phyloP scores from a whole-genome alignment of 2,888 invertebrate species.

The Microctonus brassicae region DNA sequence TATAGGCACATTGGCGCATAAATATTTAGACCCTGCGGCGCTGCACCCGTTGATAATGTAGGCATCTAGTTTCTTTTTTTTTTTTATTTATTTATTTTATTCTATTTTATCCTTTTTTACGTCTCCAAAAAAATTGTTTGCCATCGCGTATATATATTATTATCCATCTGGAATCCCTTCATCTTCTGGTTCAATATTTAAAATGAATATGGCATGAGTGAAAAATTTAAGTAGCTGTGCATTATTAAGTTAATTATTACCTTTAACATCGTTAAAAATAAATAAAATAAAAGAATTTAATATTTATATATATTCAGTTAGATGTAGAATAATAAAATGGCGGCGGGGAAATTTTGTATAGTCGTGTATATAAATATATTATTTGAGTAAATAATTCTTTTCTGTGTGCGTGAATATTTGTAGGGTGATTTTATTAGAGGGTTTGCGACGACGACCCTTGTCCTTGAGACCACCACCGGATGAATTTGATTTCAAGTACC shows the following conservation, averaged over 20 bases:
- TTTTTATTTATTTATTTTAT: conserved; percentile 9
- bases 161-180: background rate
- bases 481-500: conserved; percentile 6
- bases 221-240: too few relatives aligned
- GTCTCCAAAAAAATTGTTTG: background rate
- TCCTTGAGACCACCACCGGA: background rate
- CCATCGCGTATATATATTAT: background rate
- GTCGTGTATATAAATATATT: background rate
- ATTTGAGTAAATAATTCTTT: too few relatives aligned
- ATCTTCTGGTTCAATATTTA: background rate
- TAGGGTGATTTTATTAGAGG: background rate
- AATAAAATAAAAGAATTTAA: too few relatives aligned
- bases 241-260: too few relatives aligned
- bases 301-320: too few relatives aligned
- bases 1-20: conserved; percentile 62
- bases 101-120: background rate
- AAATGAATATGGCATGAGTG: too few relatives aligned
- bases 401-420: background rate
- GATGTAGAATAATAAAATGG: background rate
- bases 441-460: conserved; percentile 10
- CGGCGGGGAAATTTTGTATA: background rate
- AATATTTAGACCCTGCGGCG: conserved; percentile 61
- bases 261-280: too few relatives aligned
- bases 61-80: conserved; percentile 45
- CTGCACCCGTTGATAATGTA: conserved; percentile 55